phyloP scores from a whole-genome alignment of 1,140 invertebrate genomes.

The Brachionus angularis region DNA sequence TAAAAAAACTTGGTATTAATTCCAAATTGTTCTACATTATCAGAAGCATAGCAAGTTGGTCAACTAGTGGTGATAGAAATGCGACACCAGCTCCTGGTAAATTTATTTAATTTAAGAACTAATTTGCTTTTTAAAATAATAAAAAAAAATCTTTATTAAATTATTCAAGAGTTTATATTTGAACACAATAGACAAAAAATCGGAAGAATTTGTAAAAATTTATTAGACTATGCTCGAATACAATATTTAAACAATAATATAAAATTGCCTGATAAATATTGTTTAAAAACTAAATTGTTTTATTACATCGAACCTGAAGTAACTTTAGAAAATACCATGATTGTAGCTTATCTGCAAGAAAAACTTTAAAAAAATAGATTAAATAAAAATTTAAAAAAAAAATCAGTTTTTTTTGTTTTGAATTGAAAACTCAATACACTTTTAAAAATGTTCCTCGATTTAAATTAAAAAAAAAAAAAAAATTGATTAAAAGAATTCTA shows the following conservation, averaged over 20 bases:
- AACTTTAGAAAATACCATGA: constrained; percentile 38
- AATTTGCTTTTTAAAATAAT: no score
- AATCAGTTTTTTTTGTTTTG: background rate
- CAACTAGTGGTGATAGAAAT: background rate
- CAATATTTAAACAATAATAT: constrained; percentile 29
- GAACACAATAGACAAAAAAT: constrained; percentile 8
- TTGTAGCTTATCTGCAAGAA: background rate
- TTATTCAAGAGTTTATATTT: constrained; percentile 27
- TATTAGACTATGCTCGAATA: constrained; percentile 21
- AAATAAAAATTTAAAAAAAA: constrained; percentile 7
- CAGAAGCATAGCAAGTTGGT: constrained; percentile 28
- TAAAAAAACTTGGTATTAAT: background rate
- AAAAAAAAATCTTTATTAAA: background rate
- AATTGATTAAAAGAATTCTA: no score
- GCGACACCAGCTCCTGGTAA: constrained; percentile 16
- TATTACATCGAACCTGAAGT: constrained; percentile 37
- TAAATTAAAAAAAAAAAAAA: no score
- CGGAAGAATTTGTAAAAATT: constrained; percentile 42
- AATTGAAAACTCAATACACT: no score
- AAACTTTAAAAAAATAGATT: background rate
- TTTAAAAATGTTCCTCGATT: no score
- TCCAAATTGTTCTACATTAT: constrained; percentile 41
- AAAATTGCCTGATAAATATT: background rate
- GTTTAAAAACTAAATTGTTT: background rate
- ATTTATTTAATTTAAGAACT: no score